Base-by-base conservation (phyloP, 2,888 invertebrate genomes). In the Athetis lepigone region DNA sequence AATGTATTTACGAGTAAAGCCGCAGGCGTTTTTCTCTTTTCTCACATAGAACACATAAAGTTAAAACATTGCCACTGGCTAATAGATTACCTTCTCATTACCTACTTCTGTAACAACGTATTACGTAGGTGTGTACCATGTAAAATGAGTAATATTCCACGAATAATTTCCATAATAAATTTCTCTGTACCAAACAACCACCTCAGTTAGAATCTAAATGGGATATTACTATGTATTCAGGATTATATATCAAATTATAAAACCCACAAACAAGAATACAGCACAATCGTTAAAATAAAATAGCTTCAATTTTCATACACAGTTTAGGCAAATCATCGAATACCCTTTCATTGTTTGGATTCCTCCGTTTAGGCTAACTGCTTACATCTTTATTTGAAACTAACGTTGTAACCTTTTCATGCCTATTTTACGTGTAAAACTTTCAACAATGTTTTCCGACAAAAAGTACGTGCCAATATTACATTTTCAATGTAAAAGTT, bases 171-270 rank as follows among this genome's bases (percentile, higher is more conserved):
- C 33, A 33, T 33, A 40, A 69, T 65, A 58, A 54, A 49, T 70
- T 23, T 36, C 6, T 1, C n/a, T 29, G 11, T 45, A 40, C 27
- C 39, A 29, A 39, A 68, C 37, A 42, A 51, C 19, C 29, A 43
- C 21, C 27, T 52, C 23, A 45, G 18, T 69, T 58, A 43, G 43
- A 64, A 70, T 70, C 21, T 58, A 64, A 70, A 70, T 56, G 25
- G 57, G 11, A 64, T 33, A 57, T 69, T 64, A 49, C 33, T 18
- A 37, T 68, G 45, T 62, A 50, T 29, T 62, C 40, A 56, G 29
- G 27, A 29, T 70, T 70, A 40, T 70, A 54, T 70, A 58, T 43
- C 50, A 25, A 46, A 51, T 46, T 54, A 58, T 50, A 43, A 13
- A 50, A 70, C 23, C 52, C 58, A 27, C 58, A 58, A 63, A 69